Conservation (phyloP, 1,140 invertebrate species). For the Leptestheria dahalacensis region DNA sequence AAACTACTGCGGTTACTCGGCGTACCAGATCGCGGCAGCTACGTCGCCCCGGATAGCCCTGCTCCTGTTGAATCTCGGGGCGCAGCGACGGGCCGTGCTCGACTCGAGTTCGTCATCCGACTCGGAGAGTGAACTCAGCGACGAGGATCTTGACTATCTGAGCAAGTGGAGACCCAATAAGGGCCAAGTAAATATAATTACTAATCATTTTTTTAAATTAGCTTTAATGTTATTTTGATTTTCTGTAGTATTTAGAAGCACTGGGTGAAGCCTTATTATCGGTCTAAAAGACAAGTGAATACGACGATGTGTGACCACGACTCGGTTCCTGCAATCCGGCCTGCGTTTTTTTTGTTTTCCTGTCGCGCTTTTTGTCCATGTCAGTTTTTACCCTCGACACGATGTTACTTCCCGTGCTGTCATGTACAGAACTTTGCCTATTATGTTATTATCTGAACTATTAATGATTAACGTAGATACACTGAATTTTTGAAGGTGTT, state of each 20-base stretch:
- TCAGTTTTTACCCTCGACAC: no score
- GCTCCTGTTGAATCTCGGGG: constrained; percentile 13
- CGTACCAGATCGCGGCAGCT: constrained; percentile 41
- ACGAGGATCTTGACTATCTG: constrained; percentile 18
- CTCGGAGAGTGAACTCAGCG: constrained; percentile 16
- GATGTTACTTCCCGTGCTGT: no score
- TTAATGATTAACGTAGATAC: no score
- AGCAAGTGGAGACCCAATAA: constrained; percentile 1
- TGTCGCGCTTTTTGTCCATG: no score
- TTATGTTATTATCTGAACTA: no score
- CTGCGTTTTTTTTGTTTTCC: no score
- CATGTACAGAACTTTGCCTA: no score
- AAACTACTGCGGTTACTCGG: constrained; percentile 48
- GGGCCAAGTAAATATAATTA: not conserved
- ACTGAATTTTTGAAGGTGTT: no score
- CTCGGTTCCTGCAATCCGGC: no score
- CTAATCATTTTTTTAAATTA: not conserved
- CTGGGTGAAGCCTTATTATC: not conserved
- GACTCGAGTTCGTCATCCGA: constrained; percentile 16
- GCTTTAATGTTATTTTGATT: not conserved
- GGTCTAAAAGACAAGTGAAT: no score
- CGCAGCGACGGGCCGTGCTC: constrained; percentile 8
- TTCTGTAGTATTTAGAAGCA: not conserved
- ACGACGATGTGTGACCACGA: no score
- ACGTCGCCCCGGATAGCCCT: constrained; percentile 12